A percentile compares a stretch with the other conserved stretches of the same genome.
Evolutionary conservation across 1,140 invertebrate species (phyloP).

Genomic region (Trinorchestia longiramus): DNA sequence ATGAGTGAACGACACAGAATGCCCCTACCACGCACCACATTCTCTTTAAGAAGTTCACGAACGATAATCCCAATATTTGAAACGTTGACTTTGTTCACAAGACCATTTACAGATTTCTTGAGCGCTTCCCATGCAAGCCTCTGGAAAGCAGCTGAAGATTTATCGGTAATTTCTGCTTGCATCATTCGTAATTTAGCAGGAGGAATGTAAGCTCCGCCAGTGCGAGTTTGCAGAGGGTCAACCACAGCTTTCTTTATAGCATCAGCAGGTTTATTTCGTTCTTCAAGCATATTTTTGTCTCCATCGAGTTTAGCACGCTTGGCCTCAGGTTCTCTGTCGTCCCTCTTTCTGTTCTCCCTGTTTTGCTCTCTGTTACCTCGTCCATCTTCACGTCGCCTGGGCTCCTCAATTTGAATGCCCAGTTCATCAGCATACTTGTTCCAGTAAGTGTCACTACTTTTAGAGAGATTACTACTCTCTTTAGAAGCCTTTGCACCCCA

Average conservation of each 20-base stretch:
- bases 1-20: conserved; percentile 92
- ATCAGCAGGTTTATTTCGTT: background rate
- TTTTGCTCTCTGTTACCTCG: conserved; percentile 35
- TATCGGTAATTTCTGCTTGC: conserved; percentile 67
- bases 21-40: conserved; percentile 94
- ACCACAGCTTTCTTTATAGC: conserved; percentile 75
- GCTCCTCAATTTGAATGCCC: conserved; percentile 65
- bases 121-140: conserved; percentile 97
- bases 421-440: conserved; percentile 66
- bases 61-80: conserved; percentile 95
- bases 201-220: conserved; percentile 98
- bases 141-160: conserved; percentile 87
- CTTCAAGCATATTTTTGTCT: conserved; percentile 47
- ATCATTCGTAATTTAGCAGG: conserved; percentile 86
- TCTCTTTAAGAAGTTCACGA: conserved; percentile 91
- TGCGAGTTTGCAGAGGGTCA: conserved; percentile 85
- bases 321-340: conserved; percentile 20
- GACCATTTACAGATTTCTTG: conserved; percentile 99
- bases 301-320: conserved; percentile 54
- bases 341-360: conserved; percentile 52
- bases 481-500: conserved; percentile 59
- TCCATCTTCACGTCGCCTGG: conserved; percentile 53
- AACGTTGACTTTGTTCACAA: conserved; percentile 98
- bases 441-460: conserved; percentile 66
- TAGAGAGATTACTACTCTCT: conserved; percentile 21